Conservation (phyloP, 1,140 invertebrate genomes). For the Calephelis virginiensis region DNA sequence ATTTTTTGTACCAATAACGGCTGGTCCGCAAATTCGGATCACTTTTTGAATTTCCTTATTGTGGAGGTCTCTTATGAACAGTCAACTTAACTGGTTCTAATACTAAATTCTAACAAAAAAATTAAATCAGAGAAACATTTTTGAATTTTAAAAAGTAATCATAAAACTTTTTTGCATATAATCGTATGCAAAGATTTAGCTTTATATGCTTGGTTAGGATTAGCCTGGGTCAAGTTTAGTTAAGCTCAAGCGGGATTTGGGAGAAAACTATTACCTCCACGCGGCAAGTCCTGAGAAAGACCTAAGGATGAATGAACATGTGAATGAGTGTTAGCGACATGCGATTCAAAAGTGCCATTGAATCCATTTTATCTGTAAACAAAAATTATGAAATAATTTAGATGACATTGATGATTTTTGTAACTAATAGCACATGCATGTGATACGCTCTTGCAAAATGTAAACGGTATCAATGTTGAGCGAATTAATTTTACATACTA, state of each 20-base stretch:
- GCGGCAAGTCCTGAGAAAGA: constrained; percentile 75
- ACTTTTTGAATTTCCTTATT: too few relatives aligned
- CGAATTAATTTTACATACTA: too few relatives aligned
- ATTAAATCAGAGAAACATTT: too few relatives aligned
- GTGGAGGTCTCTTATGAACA: too few relatives aligned
- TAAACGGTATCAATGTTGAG: too few relatives aligned
- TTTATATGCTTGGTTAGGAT: constrained; percentile 66
- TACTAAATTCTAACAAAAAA: too few relatives aligned
- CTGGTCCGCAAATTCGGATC: too few relatives aligned
- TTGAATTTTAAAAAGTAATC: too few relatives aligned
- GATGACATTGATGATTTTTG: constrained; percentile 2
- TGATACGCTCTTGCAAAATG: background rate
- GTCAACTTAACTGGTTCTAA: too few relatives aligned
- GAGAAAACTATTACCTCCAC: constrained; percentile 71
- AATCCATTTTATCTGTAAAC: constrained; percentile 1
- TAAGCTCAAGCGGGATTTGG: constrained; percentile 67
- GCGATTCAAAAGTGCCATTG: constrained; percentile 60
- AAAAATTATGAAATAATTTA: constrained; percentile 6
- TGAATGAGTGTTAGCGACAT: constrained; percentile 69
- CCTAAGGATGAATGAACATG: constrained; percentile 72
- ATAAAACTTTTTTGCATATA: background rate
- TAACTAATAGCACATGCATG: constrained; percentile 6
- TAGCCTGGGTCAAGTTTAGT: constrained; percentile 49
- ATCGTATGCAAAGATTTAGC: constrained; percentile 34
- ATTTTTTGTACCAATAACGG: too few relatives aligned